These are phyloP conservation scores for Proctacanthus coquilletti DNA, from an alignment of 1,140 invertebrate genomes.

Conservation along the genomic window DNA sequence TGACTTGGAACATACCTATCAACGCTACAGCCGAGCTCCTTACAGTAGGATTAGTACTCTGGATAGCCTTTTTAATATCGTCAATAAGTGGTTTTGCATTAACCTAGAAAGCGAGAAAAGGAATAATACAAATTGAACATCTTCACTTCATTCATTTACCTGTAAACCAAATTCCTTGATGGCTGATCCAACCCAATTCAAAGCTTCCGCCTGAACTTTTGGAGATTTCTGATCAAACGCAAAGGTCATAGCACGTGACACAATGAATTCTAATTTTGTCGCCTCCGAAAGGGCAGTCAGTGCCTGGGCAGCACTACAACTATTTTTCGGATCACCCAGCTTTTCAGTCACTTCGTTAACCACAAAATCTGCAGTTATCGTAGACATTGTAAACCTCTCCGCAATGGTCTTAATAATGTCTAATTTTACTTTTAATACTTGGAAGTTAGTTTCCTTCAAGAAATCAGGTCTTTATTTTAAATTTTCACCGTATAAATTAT, in stretches of 20 bases:
- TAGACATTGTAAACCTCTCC: slow-evolving; percentile 55
- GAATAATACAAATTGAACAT: slow-evolving; percentile 4
- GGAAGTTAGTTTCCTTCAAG: slow-evolving; percentile 67
- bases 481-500: slow-evolving; percentile 5
- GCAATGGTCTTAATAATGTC: slow-evolving; percentile 64
- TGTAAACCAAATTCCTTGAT: slow-evolving; percentile 72
- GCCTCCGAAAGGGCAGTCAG: slow-evolving; percentile 62
- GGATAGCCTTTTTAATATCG: slow-evolving; percentile 66
- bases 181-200: slow-evolving; percentile 61
- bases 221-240: slow-evolving; percentile 82
- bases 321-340: slow-evolving; percentile 71
- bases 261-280: slow-evolving; percentile 57
- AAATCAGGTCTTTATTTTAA: neutral
- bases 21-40: slow-evolving; percentile 53
- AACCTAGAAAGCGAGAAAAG: slow-evolving; percentile 36
- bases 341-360: slow-evolving; percentile 71
- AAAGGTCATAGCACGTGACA: slow-evolving; percentile 50
- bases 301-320: slow-evolving; percentile 47
- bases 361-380: slow-evolving; percentile 56
- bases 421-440: slow-evolving; percentile 72
- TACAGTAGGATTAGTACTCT: slow-evolving; percentile 70
- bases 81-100: slow-evolving; percentile 67
- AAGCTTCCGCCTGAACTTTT: slow-evolving; percentile 73
- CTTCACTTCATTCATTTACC: too few species aligned
- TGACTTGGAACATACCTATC: too few species aligned